Percentiles rank a stretch among this genome's conserved stretches.
phyloP scores from a whole-genome alignment of 2,797 vertebrate species.

The Hafferia zeledoni region DNA sequence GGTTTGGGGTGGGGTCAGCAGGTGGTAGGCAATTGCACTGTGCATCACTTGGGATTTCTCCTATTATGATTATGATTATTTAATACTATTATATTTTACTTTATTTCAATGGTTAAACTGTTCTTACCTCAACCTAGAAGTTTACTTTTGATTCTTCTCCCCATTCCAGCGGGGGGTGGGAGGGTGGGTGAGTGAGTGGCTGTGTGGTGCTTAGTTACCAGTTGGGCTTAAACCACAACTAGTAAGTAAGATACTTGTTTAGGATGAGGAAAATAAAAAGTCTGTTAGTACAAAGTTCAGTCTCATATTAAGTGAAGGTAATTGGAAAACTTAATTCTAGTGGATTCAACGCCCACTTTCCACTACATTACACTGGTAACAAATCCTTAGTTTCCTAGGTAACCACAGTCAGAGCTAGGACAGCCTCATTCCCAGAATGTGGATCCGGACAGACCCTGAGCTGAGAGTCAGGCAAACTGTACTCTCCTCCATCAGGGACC shows the following conservation, averaged over 20 bases:
- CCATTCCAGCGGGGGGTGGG: accelerated
- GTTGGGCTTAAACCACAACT: not conserved
- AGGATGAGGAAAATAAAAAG: not conserved
- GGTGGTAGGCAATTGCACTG: not conserved
- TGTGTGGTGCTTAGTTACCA: accelerated
- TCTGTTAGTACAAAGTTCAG: not conserved
- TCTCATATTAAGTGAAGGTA: not conserved
- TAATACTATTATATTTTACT: not conserved
- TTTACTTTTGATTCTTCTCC: not conserved
- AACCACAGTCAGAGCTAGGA: not conserved
- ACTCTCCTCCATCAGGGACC: not conserved
- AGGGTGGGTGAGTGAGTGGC: not conserved
- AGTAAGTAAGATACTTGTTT: not conserved
- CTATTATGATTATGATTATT: not conserved
- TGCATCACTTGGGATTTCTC: not conserved
- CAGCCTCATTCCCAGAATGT: not conserved
- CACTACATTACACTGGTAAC: not conserved
- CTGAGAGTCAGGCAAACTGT: not conserved
- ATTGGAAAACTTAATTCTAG: not conserved
- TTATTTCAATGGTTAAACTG: not conserved
- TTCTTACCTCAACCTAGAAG: not conserved
- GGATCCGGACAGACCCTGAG: not conserved
- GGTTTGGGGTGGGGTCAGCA: not conserved
- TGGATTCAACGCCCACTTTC: not conserved
- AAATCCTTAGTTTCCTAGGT: not conserved